phyloP scores from a whole-genome alignment of 2,113 vertebrate species.

The Aythya baeri region DNA sequence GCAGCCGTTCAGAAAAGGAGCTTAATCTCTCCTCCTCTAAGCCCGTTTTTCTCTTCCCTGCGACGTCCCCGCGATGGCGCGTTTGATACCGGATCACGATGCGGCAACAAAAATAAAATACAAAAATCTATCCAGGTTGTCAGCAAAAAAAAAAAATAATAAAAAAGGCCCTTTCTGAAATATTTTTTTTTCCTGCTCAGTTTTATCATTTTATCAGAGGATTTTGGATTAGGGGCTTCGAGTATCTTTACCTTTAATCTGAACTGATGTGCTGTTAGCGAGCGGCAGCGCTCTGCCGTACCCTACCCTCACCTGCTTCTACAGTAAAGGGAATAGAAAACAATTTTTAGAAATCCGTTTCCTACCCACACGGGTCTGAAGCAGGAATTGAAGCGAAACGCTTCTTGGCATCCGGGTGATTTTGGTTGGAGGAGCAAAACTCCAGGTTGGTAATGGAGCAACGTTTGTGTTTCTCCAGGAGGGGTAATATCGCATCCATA shows the following conservation, averaged over 20 bases:
- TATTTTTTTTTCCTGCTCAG: neutral
- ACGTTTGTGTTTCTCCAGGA: neutral
- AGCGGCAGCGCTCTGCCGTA: neutral
- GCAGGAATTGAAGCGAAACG: slow-evolving; percentile 6
- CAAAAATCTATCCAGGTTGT: slow-evolving; percentile 3
- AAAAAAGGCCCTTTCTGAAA: neutral
- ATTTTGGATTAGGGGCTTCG: neutral
- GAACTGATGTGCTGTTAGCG: slow-evolving; percentile 16
- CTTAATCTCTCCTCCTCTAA: slow-evolving; percentile 62
- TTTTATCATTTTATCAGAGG: neutral
- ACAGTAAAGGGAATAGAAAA: slow-evolving; percentile 39
- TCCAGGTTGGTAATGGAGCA: neutral
- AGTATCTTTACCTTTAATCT: slow-evolving; percentile 49
- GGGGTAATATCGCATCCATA: neutral
- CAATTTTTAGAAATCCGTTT: neutral
- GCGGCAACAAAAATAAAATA: neutral
- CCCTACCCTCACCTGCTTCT: slow-evolving; percentile 30
- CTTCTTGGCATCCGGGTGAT: slow-evolving; percentile 14
- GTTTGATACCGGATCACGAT: slow-evolving; percentile 32
- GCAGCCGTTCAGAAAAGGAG: slow-evolving; percentile 67
- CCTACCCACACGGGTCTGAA: neutral
- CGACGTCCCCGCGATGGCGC: slow-evolving; percentile 37
- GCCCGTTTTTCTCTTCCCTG: slow-evolving; percentile 53
- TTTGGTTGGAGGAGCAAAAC: slow-evolving; percentile 37
- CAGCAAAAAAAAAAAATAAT: neutral